Conservation (phyloP, 2,797 vertebrate species). For the Sebastes oblongus region DNA sequence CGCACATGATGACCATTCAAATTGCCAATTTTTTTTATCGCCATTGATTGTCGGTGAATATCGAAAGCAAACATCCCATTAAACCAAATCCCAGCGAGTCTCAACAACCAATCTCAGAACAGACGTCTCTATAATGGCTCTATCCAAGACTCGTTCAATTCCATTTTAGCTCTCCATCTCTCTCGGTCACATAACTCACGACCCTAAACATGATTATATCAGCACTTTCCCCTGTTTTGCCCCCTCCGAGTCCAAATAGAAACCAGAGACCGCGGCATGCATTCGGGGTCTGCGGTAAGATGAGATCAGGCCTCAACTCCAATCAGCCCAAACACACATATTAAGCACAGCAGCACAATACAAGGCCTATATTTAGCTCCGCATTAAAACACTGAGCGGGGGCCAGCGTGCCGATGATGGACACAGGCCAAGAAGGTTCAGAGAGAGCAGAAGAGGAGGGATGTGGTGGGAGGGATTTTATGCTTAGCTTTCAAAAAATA, state of each 20-base stretch:
- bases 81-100: constrained; percentile 16
- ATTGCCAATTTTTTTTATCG: neutral
- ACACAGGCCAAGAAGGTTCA: constrained; percentile 59
- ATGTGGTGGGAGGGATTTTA: constrained; percentile 57
- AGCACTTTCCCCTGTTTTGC: constrained; percentile 68
- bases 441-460: constrained; percentile 44
- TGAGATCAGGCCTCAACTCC: constrained; percentile 70
- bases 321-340: constrained; percentile 72
- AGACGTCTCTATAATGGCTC: constrained; percentile 19
- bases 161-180: constrained; percentile 44
- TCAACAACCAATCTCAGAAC: constrained; percentile 36
- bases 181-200: constrained; percentile 47
- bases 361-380: constrained; percentile 75
- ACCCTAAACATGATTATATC: constrained; percentile 68
- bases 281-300: constrained; percentile 69
- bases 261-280: constrained; percentile 61
- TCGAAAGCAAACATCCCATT: constrained; percentile 34
- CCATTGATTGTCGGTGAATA: constrained; percentile 19
- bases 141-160: constrained; percentile 36
- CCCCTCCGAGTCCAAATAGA: constrained; percentile 51
- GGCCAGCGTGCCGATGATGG: constrained; percentile 57
- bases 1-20: constrained; percentile 14
- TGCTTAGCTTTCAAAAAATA: constrained; percentile 46
- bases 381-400: constrained; percentile 62
- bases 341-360: constrained; percentile 68